Evolutionary conservation across 2,888 invertebrate species (phyloP).

Genomic region (Artemia sinica): DNA sequence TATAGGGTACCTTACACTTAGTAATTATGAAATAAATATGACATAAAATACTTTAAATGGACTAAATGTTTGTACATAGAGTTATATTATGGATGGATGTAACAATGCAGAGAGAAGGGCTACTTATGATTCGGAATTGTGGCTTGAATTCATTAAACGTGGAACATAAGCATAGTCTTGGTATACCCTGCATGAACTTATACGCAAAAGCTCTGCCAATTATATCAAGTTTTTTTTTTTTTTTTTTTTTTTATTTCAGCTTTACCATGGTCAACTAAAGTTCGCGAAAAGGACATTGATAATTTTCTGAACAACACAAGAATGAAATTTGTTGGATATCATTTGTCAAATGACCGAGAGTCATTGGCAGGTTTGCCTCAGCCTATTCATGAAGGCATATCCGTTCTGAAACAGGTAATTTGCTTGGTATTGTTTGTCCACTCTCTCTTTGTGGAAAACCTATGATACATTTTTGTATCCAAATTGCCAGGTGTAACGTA

Average conservation of each 20-base stretch:
- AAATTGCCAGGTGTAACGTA: conserved; percentile 8
- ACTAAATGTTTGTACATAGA: too few relatives aligned
- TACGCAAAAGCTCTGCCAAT: too few relatives aligned
- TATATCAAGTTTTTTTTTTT: neutral
- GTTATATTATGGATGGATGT: too few relatives aligned
- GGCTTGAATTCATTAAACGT: too few relatives aligned
- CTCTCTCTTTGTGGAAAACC: neutral
- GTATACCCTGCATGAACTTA: too few relatives aligned
- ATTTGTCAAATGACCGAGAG: conserved; percentile 56
- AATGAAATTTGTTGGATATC: conserved; percentile 89
- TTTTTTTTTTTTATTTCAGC: conserved; percentile 33
- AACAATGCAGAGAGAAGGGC: too few relatives aligned
- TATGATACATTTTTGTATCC: conserved; percentile 5
- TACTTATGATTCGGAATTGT: too few relatives aligned
- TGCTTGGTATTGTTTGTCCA: neutral
- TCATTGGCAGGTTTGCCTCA: conserved; percentile 87
- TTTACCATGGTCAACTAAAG: conserved; percentile 91
- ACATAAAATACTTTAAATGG: too few relatives aligned
- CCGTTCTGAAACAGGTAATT: conserved; percentile 54
- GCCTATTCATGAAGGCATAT: conserved; percentile 89
- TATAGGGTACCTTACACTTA: too few relatives aligned
- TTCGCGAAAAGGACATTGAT: conserved; percentile 80
- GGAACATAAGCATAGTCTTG: too few relatives aligned
- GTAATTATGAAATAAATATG: too few relatives aligned
- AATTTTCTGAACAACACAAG: conserved; percentile 75